Evolutionary conservation across 2,113 vertebrate species (phyloP).

Genomic region (Spea multiplicata): DNA sequence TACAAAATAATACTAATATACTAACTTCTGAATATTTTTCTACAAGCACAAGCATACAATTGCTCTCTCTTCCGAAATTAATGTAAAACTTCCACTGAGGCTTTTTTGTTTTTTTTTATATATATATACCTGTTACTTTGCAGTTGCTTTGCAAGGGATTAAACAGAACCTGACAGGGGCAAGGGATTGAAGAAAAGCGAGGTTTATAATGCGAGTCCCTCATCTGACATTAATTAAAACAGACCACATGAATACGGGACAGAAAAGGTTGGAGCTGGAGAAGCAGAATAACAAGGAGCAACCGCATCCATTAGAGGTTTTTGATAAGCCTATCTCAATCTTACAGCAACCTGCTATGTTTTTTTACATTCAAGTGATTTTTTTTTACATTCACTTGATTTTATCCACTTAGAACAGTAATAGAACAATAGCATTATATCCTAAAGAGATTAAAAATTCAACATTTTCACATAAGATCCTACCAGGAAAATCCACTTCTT

Average conservation of each 20-base stretch:
- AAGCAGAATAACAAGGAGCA: conserved; percentile 31
- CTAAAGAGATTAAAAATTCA: conserved; percentile 22
- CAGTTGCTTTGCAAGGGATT: conserved; percentile 26
- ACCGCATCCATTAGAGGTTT: conserved; percentile 33
- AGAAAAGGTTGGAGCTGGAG: conserved; percentile 20
- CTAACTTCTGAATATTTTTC: no score
- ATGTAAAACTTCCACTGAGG: no score
- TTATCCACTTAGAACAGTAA: conserved; percentile 26
- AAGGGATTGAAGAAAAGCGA: conserved; percentile 36
- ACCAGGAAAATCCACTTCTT: no score
- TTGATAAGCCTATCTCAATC: conserved; percentile 41
- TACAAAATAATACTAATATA: no score
- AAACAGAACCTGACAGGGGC: conserved; percentile 34
- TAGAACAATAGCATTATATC: not conserved
- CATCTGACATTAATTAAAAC: conserved; percentile 44
- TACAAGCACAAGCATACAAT: no score
- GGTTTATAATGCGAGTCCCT: conserved; percentile 41
- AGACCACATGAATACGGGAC: conserved; percentile 24
- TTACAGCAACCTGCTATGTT: conserved; percentile 31
- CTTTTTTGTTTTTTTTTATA: not conserved
- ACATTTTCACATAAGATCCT: conserved; percentile 1
- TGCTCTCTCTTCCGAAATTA: no score
- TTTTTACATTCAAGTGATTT: not conserved
- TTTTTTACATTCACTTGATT: not conserved
- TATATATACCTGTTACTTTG: not conserved